Evolutionary conservation across 1,140 invertebrate genomes (phyloP), one percentile per base, ranked within the genome.

Genomic region (Trinorchestia longiramus): DNA sequence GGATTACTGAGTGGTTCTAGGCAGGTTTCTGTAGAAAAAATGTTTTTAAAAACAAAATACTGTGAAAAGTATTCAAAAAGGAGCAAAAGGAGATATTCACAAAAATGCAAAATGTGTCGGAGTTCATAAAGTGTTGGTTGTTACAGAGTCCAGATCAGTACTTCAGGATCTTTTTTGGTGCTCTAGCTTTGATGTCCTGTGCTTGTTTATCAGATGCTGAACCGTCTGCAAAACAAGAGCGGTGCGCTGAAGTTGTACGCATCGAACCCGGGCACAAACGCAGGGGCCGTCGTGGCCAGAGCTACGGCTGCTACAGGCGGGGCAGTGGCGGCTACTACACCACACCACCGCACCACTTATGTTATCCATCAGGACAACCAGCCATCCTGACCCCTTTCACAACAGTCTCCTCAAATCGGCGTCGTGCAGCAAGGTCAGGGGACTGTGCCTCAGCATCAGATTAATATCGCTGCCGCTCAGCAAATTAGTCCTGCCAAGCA

Each of bases 311-410:
- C 92, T 45, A 45, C 92, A 43, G 92, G 92, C 17, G 44, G 92
- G 19, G 92, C 92, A 1, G 92, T 94, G 44, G 92, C 92, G 43
- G 43, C 92, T 40, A 90, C 88, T 43, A 42, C 88, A 28, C 92
- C 92, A 4, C 92, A 94, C 44, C 92, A 94, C 92, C 43, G 92
- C 43, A 94, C 92, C 44, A 47, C 92, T 45, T 94, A 94, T 45
- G 92, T 94, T n/a, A 94, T 94, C 44, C 92, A 94, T 43, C 92
- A 94, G 92, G 92, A 94, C 92, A 94, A 94, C 92, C 92, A 94
- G 92, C 92, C 92, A 94, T 94, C 92, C 92, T 94, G 92, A 94
- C 92, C 92, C 92, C 43, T 94, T 43, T 94, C 92, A 44, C 92
- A 94, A 45, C 92, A 94, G 92, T 45, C 92, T 40, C 43, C 43